Evolutionary conservation across 2,113 vertebrate genomes (phyloP), one percentile per base, ranked within the genome.

Genomic region (Australoheros scitulus): DNA sequence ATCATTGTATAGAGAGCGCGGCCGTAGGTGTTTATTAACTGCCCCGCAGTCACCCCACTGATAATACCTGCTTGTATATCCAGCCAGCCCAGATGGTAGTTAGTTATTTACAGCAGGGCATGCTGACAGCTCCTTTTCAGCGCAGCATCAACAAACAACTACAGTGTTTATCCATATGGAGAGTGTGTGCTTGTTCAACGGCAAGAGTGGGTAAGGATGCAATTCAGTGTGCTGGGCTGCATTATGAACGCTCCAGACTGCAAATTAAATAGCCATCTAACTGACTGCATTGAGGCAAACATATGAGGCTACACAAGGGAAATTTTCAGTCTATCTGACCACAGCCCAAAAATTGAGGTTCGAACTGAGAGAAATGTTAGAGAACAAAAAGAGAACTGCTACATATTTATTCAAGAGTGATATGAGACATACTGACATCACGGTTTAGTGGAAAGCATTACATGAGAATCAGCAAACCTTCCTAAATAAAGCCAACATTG

Each of bases 1-100:
- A 78, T 58, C 61, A 50, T 77, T 24, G 70, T 34, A 17, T 11
- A 8, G 52, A 79, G 78, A 58, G 17, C 60, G 68, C 38, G 82
- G 22, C 29, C 22, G 55, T 76, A 41, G 81, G 80, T 90, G 83
- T 90, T 90, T 76, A 87, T 92, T 89, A 90, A 93, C 87, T 55
- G 34, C 63, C 38, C 76, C 65, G 70, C 55, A 59, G 78, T 82
- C 41, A 83, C 20, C 36, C 77, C 80, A 83, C 85, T 75, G 61
- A 80, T 47, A 63, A 86, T 74, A 55, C 61, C 74, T 60, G 22
- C 14, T 85, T 87, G 81, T 24, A 38, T 41, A 86, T 64, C 58
- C 92, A 70, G 82, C 70, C 77, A 58, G 20, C 81, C 8, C 72
- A 88, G 41, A 81, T 79, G 74, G 56, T 76, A 77, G 88, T 89